These are phyloP conservation scores for Siniperca scherzeri DNA, from an alignment of 2,797 vertebrate genomes.

Conservation along the genomic window DNA sequence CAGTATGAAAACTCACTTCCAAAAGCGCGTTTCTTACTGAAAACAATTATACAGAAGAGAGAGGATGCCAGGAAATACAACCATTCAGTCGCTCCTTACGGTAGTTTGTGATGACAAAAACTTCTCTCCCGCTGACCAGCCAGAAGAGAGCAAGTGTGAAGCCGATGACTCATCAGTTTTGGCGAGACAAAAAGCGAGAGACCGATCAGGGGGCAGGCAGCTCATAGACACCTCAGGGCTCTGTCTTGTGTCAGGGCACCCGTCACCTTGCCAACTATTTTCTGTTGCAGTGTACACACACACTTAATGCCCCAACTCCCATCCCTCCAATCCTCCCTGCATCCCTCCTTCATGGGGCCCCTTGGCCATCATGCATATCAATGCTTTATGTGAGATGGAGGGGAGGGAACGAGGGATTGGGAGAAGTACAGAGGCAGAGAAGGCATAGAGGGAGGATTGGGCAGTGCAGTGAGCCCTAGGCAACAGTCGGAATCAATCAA, in stretches of 20 bases:
- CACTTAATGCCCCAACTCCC: slow-evolving; percentile 77
- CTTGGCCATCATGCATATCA: slow-evolving; percentile 86
- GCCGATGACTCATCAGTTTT: slow-evolving; percentile 57
- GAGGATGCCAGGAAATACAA: not conserved
- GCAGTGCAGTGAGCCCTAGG: slow-evolving; percentile 84
- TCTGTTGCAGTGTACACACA: slow-evolving; percentile 81
- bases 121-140: slow-evolving; percentile 17
- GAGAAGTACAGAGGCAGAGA: slow-evolving; percentile 63
- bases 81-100: not conserved
- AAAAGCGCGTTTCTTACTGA: not conserved
- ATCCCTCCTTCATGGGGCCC: slow-evolving; percentile 71
- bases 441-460: slow-evolving; percentile 80
- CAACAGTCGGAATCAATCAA: slow-evolving; percentile 89
- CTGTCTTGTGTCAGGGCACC: slow-evolving; percentile 76
- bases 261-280: slow-evolving; percentile 82
- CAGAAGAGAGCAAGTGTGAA: slow-evolving; percentile 35
- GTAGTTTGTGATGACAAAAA: slow-evolving; percentile 25
- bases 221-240: slow-evolving; percentile 65
- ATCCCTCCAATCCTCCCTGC: slow-evolving; percentile 70
- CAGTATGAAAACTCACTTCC: not conserved
- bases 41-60: slow-evolving; percentile 1
- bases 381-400: slow-evolving; percentile 79
- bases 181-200: slow-evolving; percentile 40
- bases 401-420: slow-evolving; percentile 68
- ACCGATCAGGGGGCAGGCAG: slow-evolving; percentile 39